Conservation (phyloP, 2,888 invertebrate species). For the Protonemura montana region DNA sequence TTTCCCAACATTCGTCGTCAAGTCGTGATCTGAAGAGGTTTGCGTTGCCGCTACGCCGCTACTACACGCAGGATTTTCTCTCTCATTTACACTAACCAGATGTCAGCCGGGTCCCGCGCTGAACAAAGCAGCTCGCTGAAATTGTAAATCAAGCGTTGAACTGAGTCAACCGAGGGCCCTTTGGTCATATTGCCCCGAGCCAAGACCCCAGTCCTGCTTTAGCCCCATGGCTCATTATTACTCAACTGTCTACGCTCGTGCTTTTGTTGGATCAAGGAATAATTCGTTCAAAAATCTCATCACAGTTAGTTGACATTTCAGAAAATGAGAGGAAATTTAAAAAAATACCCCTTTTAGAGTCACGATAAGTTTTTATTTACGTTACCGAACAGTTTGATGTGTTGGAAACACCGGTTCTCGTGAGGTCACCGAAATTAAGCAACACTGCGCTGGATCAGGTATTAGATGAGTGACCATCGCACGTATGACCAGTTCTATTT, state of each 20-base stretch:
- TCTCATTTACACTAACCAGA: slow-evolving; percentile 8
- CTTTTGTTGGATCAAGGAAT: not conserved
- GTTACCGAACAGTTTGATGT: no score
- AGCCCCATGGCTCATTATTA: not conserved
- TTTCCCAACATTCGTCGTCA: slow-evolving; percentile 28
- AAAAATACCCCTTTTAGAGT: not conserved
- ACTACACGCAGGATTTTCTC: not conserved
- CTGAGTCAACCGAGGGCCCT: slow-evolving; percentile 25
- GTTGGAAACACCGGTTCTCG: no score
- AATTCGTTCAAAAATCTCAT: not conserved
- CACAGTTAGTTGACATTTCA: not conserved
- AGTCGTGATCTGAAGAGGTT: not conserved
- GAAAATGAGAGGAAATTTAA: not conserved
- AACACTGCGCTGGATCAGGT: no score
- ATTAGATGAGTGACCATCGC: no score
- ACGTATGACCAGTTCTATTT: no score
- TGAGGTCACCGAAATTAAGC: no score
- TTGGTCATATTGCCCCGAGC: slow-evolving; percentile 9
- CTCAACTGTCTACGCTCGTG: not conserved
- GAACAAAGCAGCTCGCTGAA: not conserved
- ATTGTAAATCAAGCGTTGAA: slow-evolving; percentile 24
- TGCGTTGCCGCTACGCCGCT: not conserved
- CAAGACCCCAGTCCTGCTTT: not conserved
- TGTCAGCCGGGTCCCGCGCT: slow-evolving; percentile 14
- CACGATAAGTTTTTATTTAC: no score